These are phyloP conservation scores for Drosophila ficusphila DNA, from an alignment of 1,140 invertebrate species.

Conservation along the genomic window DNA sequence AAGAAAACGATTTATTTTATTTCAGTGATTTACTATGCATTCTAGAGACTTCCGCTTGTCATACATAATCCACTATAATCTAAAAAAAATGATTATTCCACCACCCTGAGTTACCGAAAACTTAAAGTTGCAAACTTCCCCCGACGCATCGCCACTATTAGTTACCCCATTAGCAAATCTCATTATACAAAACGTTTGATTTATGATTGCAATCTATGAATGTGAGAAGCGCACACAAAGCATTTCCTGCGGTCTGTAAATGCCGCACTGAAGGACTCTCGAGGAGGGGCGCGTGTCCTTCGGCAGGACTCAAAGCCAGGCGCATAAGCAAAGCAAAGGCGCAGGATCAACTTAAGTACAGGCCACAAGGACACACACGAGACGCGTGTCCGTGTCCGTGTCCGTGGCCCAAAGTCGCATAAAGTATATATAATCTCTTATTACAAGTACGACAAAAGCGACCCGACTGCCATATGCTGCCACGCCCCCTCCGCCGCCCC, in stretches of 20 bases:
- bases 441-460: constrained; percentile 78
- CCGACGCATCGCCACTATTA: constrained; percentile 30
- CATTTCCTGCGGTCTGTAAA: constrained; percentile 17
- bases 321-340: constrained; percentile 52
- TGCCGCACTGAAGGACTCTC: constrained; percentile 37
- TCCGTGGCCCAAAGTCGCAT: constrained; percentile 69
- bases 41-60: no score
- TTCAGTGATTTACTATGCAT: no score
- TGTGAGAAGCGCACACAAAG: constrained; percentile 42
- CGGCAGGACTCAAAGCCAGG: constrained; percentile 37
- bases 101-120: neutral
- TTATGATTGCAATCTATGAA: constrained; percentile 58
- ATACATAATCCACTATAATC: neutral
- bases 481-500: constrained; percentile 1
- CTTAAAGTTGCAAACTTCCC: constrained; percentile 1
- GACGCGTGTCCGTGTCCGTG: constrained; percentile 53
- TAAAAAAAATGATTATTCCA: neutral
- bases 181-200: constrained; percentile 60
- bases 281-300: constrained; percentile 38
- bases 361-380: constrained; percentile 58
- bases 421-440: constrained; percentile 81
- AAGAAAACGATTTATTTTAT: no score
- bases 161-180: constrained; percentile 44
- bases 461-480: constrained; percentile 57
- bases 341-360: constrained; percentile 71